Conservation (phyloP, 1,140 invertebrate species). For the Ganaspis sp. region DNA sequence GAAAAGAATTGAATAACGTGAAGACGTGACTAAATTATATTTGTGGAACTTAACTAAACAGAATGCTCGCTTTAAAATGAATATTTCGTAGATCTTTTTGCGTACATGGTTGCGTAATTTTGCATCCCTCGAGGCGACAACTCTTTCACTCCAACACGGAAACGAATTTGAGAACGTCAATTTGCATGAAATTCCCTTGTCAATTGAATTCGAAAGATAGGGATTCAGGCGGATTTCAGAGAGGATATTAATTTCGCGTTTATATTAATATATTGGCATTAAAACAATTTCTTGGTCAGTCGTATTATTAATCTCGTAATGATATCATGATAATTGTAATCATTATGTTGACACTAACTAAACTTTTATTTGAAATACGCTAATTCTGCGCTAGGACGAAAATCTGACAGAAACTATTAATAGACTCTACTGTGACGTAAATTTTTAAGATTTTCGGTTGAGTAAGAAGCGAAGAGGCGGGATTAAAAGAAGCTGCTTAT, state of each 20-base stretch:
- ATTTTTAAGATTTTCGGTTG: background rate
- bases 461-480: background rate
- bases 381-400: too few relatives aligned
- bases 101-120: constrained; percentile 4
- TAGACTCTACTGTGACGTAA: background rate
- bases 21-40: background rate
- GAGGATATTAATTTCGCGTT: background rate
- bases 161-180: constrained; percentile 17
- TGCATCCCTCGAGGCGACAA: constrained; percentile 8
- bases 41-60: background rate
- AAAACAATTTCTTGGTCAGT: background rate
- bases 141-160: constrained; percentile 9
- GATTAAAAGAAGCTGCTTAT: constrained; percentile 30
- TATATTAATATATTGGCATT: constrained; percentile 5
- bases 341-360: too few relatives aligned
- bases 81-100: background rate
- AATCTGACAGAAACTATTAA: background rate
- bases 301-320: background rate
- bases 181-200: constrained; percentile 21
- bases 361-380: too few relatives aligned
- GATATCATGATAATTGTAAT: too few relatives aligned
- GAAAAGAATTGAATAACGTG: too few relatives aligned
- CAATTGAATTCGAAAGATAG: constrained; percentile 12
- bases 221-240: background rate
- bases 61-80: background rate